Evolutionary conservation across 2,113 vertebrate genomes (phyloP).

Genomic region (Mustelus asterias): DNA sequence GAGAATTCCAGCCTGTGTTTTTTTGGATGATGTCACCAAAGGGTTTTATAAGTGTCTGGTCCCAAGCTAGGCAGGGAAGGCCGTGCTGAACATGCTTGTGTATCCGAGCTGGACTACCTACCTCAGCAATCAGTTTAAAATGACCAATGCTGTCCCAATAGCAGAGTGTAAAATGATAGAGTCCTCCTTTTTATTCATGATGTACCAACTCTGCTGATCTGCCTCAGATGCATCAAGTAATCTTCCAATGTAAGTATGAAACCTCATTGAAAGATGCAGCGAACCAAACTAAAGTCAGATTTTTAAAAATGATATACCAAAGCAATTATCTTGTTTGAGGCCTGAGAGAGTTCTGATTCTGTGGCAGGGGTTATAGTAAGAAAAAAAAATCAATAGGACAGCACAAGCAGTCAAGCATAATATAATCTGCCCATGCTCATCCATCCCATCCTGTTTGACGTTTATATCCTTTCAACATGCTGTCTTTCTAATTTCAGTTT

Average conservation of each 20-base stretch:
- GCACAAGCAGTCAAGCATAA: neutral
- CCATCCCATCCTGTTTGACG: neutral
- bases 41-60: neutral
- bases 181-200: neutral
- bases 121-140: neutral
- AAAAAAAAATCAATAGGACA: neutral
- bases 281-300: neutral
- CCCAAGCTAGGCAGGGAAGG: neutral
- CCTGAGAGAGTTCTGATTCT: neutral
- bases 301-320: neutral
- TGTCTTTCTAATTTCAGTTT: neutral
- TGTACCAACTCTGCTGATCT: neutral
- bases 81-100: neutral
- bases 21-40: neutral
- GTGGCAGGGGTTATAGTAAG: neutral
- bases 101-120: neutral
- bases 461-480: neutral
- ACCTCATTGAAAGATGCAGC: neutral
- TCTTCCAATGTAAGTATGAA: neutral
- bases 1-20: too few relatives aligned
- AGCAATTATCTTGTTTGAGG: constrained; percentile 7
- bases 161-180: neutral
- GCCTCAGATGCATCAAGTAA: neutral
- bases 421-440: neutral
- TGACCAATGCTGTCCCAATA: neutral